Evolutionary conservation across 2,113 vertebrate genomes (phyloP).

Genomic region (Psittacus erithacus): DNA sequence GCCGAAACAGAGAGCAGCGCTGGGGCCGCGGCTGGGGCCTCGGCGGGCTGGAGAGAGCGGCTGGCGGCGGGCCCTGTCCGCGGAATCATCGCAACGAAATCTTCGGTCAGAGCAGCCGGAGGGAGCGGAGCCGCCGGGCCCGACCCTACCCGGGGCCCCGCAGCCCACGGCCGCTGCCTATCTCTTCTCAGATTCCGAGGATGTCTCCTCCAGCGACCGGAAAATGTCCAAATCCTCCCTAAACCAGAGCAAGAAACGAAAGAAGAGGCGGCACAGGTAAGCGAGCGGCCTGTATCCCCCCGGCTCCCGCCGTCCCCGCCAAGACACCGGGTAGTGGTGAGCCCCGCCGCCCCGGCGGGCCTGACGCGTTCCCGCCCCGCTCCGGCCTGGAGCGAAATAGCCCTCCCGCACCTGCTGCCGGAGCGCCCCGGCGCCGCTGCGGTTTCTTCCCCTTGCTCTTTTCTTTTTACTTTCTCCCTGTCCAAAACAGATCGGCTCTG

Average conservation of each 20-base stretch:
- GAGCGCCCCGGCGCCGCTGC: not conserved
- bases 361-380: not conserved
- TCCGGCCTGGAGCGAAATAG: not conserved
- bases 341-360: not conserved
- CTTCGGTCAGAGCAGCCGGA: not conserved
- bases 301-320: not conserved
- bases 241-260: constrained; percentile 95
- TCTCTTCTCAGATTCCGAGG: constrained; percentile 88
- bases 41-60: not conserved
- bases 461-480: not conserved
- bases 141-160: not conserved
- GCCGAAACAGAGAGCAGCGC: not conserved
- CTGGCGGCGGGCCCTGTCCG: not conserved
- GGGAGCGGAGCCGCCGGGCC: not conserved
- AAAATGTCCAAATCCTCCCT: constrained; percentile 91
- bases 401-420: not conserved
- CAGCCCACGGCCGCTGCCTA: constrained; percentile 25
- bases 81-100: constrained; percentile 53
- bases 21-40: not conserved
- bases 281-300: not conserved
- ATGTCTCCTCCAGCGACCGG: constrained; percentile 93
- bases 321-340: not conserved
- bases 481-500: not conserved
- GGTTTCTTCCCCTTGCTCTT: not conserved
- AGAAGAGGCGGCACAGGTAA: constrained; percentile 97